Base-by-base conservation (phyloP, 2,113 vertebrate genomes). In the Epinephelus cyanopodus region DNA sequence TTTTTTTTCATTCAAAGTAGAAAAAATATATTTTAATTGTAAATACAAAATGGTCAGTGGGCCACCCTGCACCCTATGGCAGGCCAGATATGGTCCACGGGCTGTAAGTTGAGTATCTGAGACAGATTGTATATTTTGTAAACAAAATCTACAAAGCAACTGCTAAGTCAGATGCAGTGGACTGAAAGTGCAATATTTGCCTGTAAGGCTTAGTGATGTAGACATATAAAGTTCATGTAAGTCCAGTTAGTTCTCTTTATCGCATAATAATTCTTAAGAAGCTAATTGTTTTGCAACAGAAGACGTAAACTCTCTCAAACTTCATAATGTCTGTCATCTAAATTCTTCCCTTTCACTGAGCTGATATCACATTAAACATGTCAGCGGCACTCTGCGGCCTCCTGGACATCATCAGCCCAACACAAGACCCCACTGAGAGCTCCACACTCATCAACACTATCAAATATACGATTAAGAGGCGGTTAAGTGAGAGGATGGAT, bases 401-500 rank as follows among this genome's bases (percentile, higher is more conserved):
- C 80, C 52, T 66, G 74, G 60, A 79, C 61, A 37, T 73, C 56
- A 74, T 79, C 47, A 47, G 68, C 5, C 52, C 48, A 79, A 71
- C 62, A 53, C 62, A 65, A 74, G 57, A 70, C 74, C 60, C 69
- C 74, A 74, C 68, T 50, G 79, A 78, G 79, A 76, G 47, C 60
- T 52, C 47, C 56, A 21, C 74, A 47, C 14, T 52, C 77, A 57
- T 64, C 77, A 37, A 75, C 63, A 10, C 89, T 18, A 63, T 73
- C 52, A 72, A 54, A 77, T 64, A 45, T 42, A 64, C 42, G 0
- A 39, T 42, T 27, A 58, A 17, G 54, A 60, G 14, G 57, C 64
- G 45, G 37, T 64, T 67, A 63, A 68, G 45, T 75, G 75, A 73
- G 83, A 65, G 53, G 60, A 58, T 70, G 19, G 45, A 65, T 27